Evolutionary conservation across 2,797 vertebrate genomes (phyloP).

Genomic region (Sylvilagus floridanus): DNA sequence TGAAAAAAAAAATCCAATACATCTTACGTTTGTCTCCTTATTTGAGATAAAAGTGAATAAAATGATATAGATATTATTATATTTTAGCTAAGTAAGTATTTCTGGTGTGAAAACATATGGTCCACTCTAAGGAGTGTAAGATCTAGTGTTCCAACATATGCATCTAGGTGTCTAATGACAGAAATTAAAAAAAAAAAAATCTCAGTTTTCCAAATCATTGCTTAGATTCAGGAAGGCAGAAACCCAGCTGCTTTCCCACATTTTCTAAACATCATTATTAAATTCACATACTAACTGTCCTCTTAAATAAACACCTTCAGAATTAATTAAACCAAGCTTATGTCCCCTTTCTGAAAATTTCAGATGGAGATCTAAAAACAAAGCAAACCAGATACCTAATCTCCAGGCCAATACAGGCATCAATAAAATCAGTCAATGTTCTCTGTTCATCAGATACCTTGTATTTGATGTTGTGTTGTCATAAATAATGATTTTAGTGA

Average conservation of each 20-base stretch:
- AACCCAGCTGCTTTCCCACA: slow-evolving; percentile 70
- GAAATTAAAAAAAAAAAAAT: slow-evolving; percentile 53
- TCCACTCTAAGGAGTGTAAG: slow-evolving; percentile 4
- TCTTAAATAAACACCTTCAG: slow-evolving; percentile 63
- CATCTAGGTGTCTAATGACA: slow-evolving; percentile 73
- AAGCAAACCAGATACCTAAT: neutral
- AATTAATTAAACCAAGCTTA: neutral
- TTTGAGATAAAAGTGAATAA: neutral
- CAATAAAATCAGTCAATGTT: neutral
- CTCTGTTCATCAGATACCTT: neutral
- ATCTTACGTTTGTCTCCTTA: neutral
- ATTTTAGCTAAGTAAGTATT: slow-evolving; percentile 46
- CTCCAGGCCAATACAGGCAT: neutral
- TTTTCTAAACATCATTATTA: slow-evolving; percentile 71
- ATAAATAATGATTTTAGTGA: neutral
- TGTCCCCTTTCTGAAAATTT: neutral
- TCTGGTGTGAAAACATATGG: slow-evolving; percentile 76
- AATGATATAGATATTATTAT: neutral
- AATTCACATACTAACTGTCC: slow-evolving; percentile 60
- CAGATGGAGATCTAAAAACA: neutral
- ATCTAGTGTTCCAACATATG: neutral
- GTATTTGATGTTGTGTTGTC: neutral
- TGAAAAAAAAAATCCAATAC: neutral
- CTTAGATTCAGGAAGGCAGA: slow-evolving; percentile 79
- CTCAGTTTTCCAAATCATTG: slow-evolving; percentile 78